Conservation (phyloP, 2,113 vertebrate genomes). For the Brachyhypopomus gauderio region DNA sequence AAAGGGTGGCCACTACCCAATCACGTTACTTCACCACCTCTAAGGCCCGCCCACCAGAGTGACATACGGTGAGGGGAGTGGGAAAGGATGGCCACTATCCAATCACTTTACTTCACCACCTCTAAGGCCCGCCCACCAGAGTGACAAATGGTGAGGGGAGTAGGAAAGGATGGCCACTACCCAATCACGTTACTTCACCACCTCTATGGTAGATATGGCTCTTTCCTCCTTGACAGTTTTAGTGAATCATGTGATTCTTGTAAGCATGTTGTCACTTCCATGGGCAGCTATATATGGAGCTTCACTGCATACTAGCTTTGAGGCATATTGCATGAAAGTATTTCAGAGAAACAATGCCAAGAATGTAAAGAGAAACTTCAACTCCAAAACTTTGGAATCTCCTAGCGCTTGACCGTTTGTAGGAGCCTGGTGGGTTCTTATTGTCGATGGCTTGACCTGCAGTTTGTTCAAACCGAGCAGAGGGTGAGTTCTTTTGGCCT, state of each 20-base stretch:
- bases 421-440: slow-evolving; percentile 16
- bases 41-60: slow-evolving; percentile 34
- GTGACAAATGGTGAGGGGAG: slow-evolving; percentile 57
- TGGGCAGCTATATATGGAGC: not conserved
- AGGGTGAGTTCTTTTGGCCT: slow-evolving; percentile 7
- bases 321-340: not conserved
- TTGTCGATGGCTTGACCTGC: slow-evolving; percentile 12
- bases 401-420: not conserved
- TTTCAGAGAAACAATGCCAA: not conserved
- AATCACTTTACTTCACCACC: not conserved
- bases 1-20: slow-evolving; percentile 23
- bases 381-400: not conserved
- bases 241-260: too few species aligned
- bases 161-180: slow-evolving; percentile 36
- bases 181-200: not conserved
- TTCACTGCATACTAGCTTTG: not conserved
- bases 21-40: not conserved
- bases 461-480: slow-evolving; percentile 39
- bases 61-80: slow-evolving; percentile 55
- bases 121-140: slow-evolving; percentile 20
- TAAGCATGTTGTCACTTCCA: too few species aligned
- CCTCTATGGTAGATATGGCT: not conserved
- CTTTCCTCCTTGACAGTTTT: too few species aligned
- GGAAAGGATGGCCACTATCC: slow-evolving; percentile 33
- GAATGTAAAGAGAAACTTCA: not conserved